Conservation (phyloP, 1,140 invertebrate genomes). For the Trissolcus basalis region DNA sequence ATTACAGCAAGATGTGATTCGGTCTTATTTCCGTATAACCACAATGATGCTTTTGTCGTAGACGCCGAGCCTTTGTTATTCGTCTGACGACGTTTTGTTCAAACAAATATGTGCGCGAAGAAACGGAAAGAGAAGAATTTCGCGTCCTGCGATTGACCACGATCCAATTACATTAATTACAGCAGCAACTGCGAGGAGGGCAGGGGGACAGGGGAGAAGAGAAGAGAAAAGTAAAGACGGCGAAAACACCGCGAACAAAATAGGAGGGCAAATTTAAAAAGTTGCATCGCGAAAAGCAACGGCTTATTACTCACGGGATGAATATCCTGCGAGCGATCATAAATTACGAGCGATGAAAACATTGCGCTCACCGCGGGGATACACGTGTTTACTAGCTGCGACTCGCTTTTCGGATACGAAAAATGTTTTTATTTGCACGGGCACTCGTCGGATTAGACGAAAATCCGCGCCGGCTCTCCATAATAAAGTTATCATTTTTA, state of each 20-base stretch:
- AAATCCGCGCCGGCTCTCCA: no score
- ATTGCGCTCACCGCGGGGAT: neutral
- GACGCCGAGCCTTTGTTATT: conserved; percentile 27
- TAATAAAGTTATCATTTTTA: conserved; percentile 11
- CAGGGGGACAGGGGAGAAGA: no score
- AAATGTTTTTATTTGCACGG: no score
- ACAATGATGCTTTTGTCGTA: conserved; percentile 44
- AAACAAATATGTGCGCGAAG: conserved; percentile 23
- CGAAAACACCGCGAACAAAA: no score
- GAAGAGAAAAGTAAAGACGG: no score
- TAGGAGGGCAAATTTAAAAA: no score
- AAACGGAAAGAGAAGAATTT: neutral
- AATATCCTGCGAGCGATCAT: neutral
- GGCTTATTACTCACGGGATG: neutral
- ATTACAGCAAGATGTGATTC: conserved; percentile 46
- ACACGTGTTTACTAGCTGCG: neutral
- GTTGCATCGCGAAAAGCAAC: neutral
- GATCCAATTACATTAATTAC: no score
- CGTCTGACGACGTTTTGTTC: conserved; percentile 18
- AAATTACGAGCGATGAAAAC: neutral
- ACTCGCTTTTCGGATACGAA: conserved; percentile 6
- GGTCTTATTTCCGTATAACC: conserved; percentile 40
- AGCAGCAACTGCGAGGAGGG: no score
- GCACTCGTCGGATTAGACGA: no score
- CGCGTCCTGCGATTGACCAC: no score